Conservation (phyloP, 2,113 vertebrate genomes). For the Nansenia antarctica region DNA sequence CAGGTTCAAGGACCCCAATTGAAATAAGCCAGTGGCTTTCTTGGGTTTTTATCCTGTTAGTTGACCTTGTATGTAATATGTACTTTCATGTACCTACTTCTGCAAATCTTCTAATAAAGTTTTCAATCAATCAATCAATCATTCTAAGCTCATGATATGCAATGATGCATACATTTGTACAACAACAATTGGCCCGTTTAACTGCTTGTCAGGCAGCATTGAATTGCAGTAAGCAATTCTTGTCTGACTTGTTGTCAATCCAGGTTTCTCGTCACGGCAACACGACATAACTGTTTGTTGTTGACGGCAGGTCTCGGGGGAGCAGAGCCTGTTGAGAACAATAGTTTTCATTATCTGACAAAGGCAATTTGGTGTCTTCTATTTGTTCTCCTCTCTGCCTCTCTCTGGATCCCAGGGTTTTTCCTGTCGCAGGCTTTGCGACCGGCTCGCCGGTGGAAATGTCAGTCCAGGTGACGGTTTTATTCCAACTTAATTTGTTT, state of each 20-base stretch:
- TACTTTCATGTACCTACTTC: too few species aligned
- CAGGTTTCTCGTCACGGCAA: background rate
- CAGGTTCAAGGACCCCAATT: too few species aligned
- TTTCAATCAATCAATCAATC: too few species aligned
- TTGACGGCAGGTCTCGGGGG: constrained; percentile 5
- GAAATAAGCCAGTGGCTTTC: too few species aligned
- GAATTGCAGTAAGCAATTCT: constrained; percentile 4
- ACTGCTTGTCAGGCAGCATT: constrained; percentile 22
- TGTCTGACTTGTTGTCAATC: constrained; percentile 20
- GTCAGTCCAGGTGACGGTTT: constrained; percentile 49
- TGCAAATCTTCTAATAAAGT: too few species aligned
- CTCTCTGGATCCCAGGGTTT: background rate
- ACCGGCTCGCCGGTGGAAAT: constrained; percentile 35
- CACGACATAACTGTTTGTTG: background rate
- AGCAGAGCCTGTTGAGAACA: constrained; percentile 40
- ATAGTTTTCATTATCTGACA: constrained; percentile 47
- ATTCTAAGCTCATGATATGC: too few species aligned
- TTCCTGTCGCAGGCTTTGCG: constrained; percentile 20
- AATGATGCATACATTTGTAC: constrained; percentile 22
- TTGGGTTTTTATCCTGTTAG: too few species aligned
- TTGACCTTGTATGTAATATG: too few species aligned
- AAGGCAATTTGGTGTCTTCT: constrained; percentile 41
- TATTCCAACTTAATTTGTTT: constrained; percentile 42
- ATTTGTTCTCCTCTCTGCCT: constrained; percentile 36
- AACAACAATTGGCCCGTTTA: constrained; percentile 20